phyloP scores from a whole-genome alignment of 2,888 invertebrate genomes.

The Ptychoptera contaminata region DNA sequence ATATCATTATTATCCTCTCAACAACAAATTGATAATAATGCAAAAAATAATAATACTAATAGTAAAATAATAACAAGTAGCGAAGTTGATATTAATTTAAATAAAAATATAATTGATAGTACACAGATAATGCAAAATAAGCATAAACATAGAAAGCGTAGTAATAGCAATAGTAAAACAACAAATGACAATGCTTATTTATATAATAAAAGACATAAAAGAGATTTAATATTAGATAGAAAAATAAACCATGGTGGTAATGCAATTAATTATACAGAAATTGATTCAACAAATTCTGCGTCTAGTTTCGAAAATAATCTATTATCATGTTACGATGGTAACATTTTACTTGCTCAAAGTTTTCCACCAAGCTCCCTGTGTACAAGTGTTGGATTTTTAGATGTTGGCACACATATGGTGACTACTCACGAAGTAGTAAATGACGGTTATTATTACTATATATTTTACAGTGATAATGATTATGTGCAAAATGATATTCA shows the following conservation, averaged over 20 bases:
- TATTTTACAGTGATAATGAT: slow-evolving; percentile 79
- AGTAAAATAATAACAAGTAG: neutral
- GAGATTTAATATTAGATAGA: slow-evolving; percentile 43
- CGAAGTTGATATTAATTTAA: slow-evolving; percentile 2
- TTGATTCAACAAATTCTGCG: slow-evolving; percentile 35
- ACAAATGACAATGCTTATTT: slow-evolving; percentile 2
- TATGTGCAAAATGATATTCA: slow-evolving; percentile 63
- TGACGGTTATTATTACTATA: slow-evolving; percentile 78
- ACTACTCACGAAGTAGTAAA: slow-evolving; percentile 52
- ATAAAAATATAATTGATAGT: slow-evolving; percentile 6
- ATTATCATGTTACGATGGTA: slow-evolving; percentile 56
- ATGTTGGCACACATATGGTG: slow-evolving; percentile 46
- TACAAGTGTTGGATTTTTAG: slow-evolving; percentile 47
- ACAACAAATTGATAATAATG: slow-evolving; percentile 1
- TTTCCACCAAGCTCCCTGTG: slow-evolving; percentile 55
- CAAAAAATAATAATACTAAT: slow-evolving; percentile 13
- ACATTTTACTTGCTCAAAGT: slow-evolving; percentile 50
- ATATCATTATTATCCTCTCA: no score
- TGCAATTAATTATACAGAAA: slow-evolving; percentile 36
- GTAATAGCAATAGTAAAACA: no score
- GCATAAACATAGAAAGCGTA: slow-evolving; percentile 18
- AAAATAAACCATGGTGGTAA: slow-evolving; percentile 67
- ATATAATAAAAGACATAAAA: slow-evolving; percentile 13
- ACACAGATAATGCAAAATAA: slow-evolving; percentile 7
- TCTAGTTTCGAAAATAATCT: slow-evolving; percentile 71